Conservation (phyloP, 1,140 invertebrate genomes). For the Mylabris phalerata region DNA sequence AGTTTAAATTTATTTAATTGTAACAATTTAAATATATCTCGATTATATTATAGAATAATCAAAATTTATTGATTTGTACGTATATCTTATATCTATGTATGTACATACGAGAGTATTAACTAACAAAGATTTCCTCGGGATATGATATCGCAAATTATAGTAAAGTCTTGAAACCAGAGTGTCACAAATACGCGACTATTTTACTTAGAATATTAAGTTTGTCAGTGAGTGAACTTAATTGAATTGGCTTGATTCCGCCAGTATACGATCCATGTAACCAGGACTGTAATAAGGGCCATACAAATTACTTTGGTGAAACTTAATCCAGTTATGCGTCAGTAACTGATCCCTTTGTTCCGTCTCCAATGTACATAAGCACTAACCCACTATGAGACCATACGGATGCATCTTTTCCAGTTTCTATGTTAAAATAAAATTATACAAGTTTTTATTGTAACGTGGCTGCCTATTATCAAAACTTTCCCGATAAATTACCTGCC, state of each 20-base stretch:
- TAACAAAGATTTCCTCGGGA: no score
- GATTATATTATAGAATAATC: no score
- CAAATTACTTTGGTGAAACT: slow-evolving; percentile 39
- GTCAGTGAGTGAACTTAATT: slow-evolving; percentile 37
- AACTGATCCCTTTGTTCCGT: slow-evolving; percentile 34
- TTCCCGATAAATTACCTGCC: no score
- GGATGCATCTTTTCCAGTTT: slow-evolving; percentile 4
- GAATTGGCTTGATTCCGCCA: slow-evolving; percentile 39
- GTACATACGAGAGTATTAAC: no score
- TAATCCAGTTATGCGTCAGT: slow-evolving; percentile 37
- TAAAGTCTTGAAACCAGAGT: slow-evolving; percentile 12
- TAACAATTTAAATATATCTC: no score
- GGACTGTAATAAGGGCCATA: slow-evolving; percentile 37
- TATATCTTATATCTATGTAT: no score
- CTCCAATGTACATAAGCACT: slow-evolving; percentile 28
- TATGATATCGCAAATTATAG: slow-evolving; percentile 9
- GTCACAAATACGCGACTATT: slow-evolving; percentile 33
- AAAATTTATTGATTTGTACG: no score
- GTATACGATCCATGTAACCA: no score
- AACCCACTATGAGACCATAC: neutral
- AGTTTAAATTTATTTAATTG: no score
- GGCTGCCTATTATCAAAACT: no score
- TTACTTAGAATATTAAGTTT: slow-evolving; percentile 40
- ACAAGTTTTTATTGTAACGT: no score
- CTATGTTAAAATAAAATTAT: no score